Evolutionary conservation across 2,888 invertebrate genomes (phyloP).

Genomic region (Sarcophaga variegata): DNA sequence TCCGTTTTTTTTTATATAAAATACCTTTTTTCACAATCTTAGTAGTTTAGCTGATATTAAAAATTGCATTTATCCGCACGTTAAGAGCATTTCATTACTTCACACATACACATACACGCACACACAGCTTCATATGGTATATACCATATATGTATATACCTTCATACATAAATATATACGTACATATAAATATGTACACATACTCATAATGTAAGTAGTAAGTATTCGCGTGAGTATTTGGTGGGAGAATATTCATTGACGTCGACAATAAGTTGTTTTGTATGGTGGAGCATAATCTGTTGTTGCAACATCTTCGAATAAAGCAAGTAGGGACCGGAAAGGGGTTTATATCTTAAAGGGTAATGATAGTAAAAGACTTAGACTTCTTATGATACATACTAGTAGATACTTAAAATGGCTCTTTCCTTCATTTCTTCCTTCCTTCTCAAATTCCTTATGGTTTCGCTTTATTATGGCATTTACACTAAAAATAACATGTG

Average conservation of each 20-base stretch:
- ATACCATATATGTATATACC: not conserved
- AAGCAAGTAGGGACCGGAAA: not conserved
- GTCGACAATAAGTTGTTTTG: conserved; percentile 48
- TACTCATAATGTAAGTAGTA: not conserved
- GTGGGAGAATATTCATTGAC: conserved; percentile 37
- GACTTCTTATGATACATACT: conserved; percentile 35
- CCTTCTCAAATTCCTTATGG: conserved; percentile 36
- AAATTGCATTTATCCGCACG: conserved; percentile 42
- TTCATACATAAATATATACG: not conserved
- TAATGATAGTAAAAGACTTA: conserved; percentile 33
- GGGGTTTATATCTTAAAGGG: not conserved
- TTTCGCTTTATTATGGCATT: conserved; percentile 27
- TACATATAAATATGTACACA: not conserved
- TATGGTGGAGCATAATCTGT: conserved; percentile 31
- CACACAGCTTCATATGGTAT: not conserved
- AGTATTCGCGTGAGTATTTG: not conserved
- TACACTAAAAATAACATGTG: conserved; percentile 40
- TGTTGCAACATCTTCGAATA: not conserved
- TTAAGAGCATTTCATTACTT: conserved; percentile 12
- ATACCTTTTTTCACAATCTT: too few species aligned
- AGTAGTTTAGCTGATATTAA: conserved; percentile 27
- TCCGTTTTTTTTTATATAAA: not conserved
- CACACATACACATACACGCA: too few species aligned
- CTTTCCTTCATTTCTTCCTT: not conserved
- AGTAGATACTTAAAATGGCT: conserved; percentile 7